phyloP scores from a whole-genome alignment of 2,888 invertebrate genomes.

The Harpalus rufipes region DNA sequence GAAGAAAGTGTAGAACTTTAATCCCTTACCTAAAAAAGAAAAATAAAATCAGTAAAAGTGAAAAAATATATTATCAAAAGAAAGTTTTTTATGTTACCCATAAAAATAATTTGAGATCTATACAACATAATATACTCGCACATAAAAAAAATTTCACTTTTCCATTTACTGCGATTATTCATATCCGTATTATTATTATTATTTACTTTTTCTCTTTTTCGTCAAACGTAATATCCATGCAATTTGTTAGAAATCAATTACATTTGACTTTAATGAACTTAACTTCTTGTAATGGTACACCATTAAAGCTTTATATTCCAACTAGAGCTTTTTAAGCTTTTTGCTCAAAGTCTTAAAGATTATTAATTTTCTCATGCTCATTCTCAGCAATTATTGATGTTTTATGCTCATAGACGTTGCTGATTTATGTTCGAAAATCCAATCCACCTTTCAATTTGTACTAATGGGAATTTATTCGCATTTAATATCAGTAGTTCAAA shows the following conservation, averaged over 20 bases:
- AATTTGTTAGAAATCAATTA: background rate
- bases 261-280: background rate
- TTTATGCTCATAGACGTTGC: background rate
- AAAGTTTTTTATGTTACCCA: too few species aligned
- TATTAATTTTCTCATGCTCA: background rate
- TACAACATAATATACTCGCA: too few species aligned
- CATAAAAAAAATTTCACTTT: too few species aligned
- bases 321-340: background rate
- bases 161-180: too few species aligned
- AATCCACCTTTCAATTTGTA: background rate
- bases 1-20: too few species aligned
- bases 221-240: background rate
- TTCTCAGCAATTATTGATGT: background rate
- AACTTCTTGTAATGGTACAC: background rate
- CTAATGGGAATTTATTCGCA: background rate
- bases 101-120: too few species aligned
- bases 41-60: background rate
- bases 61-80: too few species aligned
- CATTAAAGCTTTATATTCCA: background rate
- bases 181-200: too few species aligned
- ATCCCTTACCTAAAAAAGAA: slow-evolving; percentile 10
- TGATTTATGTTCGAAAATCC: background rate
- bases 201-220: background rate
- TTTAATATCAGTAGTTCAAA: background rate
- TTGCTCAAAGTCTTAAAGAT: background rate